A percentile compares a stretch with the other conserved stretches of the same genome.
phyloP scores from a whole-genome alignment of 37 sponge, comb jelly and placozoan genomes.

The Oopsacas minuta region DNA sequence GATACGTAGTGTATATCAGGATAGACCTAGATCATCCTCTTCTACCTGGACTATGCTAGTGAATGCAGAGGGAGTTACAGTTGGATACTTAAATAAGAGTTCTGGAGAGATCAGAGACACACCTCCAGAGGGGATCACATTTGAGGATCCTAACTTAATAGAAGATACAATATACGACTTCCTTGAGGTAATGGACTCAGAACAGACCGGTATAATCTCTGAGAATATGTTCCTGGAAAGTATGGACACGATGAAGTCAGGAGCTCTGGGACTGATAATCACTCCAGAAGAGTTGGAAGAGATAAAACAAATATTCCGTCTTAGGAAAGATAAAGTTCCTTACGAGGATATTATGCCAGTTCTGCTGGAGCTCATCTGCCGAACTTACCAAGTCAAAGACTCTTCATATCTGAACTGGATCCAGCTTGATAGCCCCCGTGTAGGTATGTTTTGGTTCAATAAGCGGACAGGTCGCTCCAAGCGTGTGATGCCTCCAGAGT shows the following conservation, averaged over 20 bases:
- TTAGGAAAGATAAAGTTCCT: constrained; percentile 36
- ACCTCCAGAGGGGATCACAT: background rate
- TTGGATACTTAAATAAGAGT: constrained; percentile 34
- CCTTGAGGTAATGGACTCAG: background rate
- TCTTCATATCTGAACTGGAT: constrained; percentile 68
- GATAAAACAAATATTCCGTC: constrained; percentile 9
- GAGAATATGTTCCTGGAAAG: background rate
- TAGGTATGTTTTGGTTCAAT: constrained; percentile 63
- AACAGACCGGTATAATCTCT: background rate
- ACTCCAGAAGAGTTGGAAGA: background rate
- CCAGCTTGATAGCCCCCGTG: constrained; percentile 41
- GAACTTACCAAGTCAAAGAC: constrained; percentile 52
- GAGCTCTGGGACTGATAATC: background rate
- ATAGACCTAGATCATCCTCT: constrained; percentile 22
- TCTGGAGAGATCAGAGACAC: background rate
- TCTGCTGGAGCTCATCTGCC: constrained; percentile 52
- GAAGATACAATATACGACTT: background rate
- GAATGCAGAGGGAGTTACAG: constrained; percentile 21
- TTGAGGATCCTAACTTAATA: background rate
- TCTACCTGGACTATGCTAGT: constrained; percentile 29
- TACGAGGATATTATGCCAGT: constrained; percentile 66
- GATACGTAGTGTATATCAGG: constrained; percentile 29
- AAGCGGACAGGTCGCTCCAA: constrained; percentile 48
- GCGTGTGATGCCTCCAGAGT: constrained; percentile 18
- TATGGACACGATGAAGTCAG: background rate